Evolutionary conservation across 2,888 invertebrate species (phyloP).

Genomic region (Polydrusus tereticollis): DNA sequence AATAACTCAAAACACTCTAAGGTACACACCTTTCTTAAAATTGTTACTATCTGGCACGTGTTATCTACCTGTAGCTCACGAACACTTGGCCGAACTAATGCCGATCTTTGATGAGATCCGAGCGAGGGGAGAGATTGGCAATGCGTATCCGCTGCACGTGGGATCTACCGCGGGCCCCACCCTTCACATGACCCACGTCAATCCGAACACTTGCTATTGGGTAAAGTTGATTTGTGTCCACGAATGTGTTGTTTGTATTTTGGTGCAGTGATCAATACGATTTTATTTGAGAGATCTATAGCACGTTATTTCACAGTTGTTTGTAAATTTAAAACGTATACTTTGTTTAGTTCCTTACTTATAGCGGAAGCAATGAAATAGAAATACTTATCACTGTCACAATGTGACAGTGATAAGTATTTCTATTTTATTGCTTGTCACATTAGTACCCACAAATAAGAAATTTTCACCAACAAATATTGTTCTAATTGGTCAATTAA

Average conservation of each 20-base stretch:
- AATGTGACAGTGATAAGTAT: too few relatives aligned
- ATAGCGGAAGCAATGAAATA: too few relatives aligned
- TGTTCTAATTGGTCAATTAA: too few relatives aligned
- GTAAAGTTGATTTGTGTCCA: conserved; percentile 67
- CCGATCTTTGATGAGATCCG: conserved; percentile 95
- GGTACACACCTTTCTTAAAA: conserved; percentile 15
- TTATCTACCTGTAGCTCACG: conserved; percentile 77
- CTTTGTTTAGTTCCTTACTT: too few relatives aligned
- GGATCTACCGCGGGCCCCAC: conserved; percentile 77
- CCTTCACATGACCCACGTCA: conserved; percentile 72
- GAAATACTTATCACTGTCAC: too few relatives aligned
- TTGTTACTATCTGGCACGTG: conserved; percentile 31
- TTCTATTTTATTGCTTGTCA: too few relatives aligned
- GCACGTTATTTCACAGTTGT: too few relatives aligned
- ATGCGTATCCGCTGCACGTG: conserved; percentile 92
- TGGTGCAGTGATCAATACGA: conserved; percentile 50
- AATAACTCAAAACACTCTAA: conserved; percentile 20
- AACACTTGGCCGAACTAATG: conserved; percentile 95
- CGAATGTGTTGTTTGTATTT: conserved; percentile 15
- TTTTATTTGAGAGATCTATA: not conserved
- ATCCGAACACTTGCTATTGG: conserved; percentile 80
- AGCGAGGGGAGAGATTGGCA: conserved; percentile 91
- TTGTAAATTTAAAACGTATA: too few relatives aligned
- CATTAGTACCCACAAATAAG: too few relatives aligned
- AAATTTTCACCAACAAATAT: too few relatives aligned